phyloP scores from a whole-genome alignment of 2,888 invertebrate species.

The Callinectes sapidus region DNA sequence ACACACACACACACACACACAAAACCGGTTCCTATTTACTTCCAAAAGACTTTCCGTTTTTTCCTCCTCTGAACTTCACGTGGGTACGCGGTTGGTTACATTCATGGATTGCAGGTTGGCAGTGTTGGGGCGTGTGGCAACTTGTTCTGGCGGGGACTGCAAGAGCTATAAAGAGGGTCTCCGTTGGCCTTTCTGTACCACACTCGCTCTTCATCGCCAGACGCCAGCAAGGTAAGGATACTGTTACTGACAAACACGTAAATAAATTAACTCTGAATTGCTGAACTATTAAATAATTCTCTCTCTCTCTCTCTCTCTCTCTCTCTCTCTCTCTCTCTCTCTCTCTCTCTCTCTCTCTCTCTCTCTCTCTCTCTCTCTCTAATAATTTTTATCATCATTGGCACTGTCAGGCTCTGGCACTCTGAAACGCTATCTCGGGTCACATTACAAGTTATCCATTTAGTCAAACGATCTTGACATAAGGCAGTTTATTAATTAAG shows the following conservation, averaged over 20 bases:
- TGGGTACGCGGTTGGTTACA: not conserved
- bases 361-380: not conserved
- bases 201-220: not conserved
- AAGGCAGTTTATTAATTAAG: too few species aligned
- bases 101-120: not conserved
- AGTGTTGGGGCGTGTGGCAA: not conserved
- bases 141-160: not conserved
- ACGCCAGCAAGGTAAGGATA: not conserved
- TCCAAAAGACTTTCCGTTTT: not conserved
- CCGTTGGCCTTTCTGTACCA: not conserved
- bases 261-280: too few species aligned
- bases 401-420: not conserved
- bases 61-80: not conserved
- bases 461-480: not conserved
- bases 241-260: not conserved
- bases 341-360: not conserved
- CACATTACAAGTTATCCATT: not conserved
- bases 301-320: not conserved
- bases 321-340: slow-evolving; percentile 1
- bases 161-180: not conserved
- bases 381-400: not conserved
- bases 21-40: not conserved
- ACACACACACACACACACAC: not conserved
- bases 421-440: not conserved
- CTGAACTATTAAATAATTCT: too few species aligned